These are phyloP conservation scores for Spinibarbus caldwelli DNA, from an alignment of 2,797 vertebrate genomes.

Conservation along the genomic window DNA sequence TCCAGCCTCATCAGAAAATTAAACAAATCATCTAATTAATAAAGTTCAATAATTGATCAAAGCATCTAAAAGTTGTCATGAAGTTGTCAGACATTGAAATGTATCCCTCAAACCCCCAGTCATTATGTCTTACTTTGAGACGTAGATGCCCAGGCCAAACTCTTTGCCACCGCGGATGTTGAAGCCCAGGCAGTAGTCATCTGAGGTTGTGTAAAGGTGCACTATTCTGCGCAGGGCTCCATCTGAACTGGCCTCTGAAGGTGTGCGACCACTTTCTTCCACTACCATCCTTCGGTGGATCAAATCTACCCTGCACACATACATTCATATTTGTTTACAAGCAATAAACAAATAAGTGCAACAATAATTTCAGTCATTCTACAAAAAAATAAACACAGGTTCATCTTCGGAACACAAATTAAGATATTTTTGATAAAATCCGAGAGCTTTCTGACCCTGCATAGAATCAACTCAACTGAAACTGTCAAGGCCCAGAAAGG, in stretches of 20 bases:
- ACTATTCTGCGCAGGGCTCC: constrained; percentile 85
- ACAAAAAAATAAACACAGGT: too few species aligned
- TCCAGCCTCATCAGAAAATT: constrained; percentile 82
- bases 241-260: constrained; percentile 84
- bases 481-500: too few species aligned
- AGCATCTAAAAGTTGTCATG: background rate
- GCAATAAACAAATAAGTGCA: constrained; percentile 2
- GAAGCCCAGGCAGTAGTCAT: constrained; percentile 96
- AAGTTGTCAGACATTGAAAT: background rate
- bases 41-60: background rate
- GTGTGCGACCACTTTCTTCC: constrained; percentile 83
- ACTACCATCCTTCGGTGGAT: constrained; percentile 91
- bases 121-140: constrained; percentile 87
- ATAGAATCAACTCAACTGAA: too few species aligned
- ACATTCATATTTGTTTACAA: background rate
- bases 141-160: constrained; percentile 96
- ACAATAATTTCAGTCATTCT: constrained; percentile 17
- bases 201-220: constrained; percentile 95
- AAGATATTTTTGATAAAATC: too few species aligned
- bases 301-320: constrained; percentile 88
- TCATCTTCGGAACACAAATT: too few species aligned
- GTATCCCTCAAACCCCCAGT: background rate
- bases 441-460: too few species aligned
- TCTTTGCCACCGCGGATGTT: constrained; percentile 97
- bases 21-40: constrained; percentile 35